These are phyloP conservation scores for Fragum sueziense DNA, from an alignment of 2,888 invertebrate species.

Conservation along the genomic window DNA sequence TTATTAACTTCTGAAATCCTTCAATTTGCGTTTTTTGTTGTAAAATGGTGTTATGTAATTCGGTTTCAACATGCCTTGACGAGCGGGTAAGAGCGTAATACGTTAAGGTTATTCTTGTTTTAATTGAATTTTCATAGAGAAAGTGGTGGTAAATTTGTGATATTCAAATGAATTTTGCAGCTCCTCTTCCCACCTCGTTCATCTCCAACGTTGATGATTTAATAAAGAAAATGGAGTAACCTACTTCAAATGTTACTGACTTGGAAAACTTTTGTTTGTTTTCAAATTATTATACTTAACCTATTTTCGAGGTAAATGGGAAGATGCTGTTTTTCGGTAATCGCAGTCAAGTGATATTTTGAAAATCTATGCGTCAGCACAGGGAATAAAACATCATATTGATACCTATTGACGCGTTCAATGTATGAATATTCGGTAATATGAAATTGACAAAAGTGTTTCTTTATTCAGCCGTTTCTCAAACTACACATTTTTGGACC, in stretches of 20 bases:
- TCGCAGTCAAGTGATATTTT: too few species aligned
- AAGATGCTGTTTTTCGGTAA: too few species aligned
- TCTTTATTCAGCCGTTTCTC: too few species aligned
- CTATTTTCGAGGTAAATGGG: not conserved
- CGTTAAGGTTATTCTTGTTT: slow-evolving; percentile 31
- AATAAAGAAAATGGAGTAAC: slow-evolving; percentile 20
- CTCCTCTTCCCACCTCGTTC: not conserved
- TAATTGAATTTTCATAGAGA: slow-evolving; percentile 43
- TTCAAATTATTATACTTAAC: not conserved
- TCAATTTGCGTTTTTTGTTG: slow-evolving; percentile 25
- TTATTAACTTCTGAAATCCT: slow-evolving; percentile 31
- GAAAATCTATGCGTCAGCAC: too few species aligned
- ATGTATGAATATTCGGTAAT: too few species aligned
- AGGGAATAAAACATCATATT: too few species aligned
- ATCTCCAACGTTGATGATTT: slow-evolving; percentile 11
- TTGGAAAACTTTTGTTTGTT: not conserved
- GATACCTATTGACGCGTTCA: too few species aligned
- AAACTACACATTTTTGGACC: too few species aligned
- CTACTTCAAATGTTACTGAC: not conserved
- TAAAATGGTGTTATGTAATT: slow-evolving; percentile 26
- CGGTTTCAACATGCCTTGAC: slow-evolving; percentile 23
- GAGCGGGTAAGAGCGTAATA: slow-evolving; percentile 25
- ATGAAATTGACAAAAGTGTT: too few species aligned
- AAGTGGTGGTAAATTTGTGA: slow-evolving; percentile 25
- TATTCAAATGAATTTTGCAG: slow-evolving; percentile 28